Percentiles rank a stretch among this genome's conserved stretches.
phyloP scores from a whole-genome alignment of 2,888 invertebrate species.

The Lamproptera curius region DNA sequence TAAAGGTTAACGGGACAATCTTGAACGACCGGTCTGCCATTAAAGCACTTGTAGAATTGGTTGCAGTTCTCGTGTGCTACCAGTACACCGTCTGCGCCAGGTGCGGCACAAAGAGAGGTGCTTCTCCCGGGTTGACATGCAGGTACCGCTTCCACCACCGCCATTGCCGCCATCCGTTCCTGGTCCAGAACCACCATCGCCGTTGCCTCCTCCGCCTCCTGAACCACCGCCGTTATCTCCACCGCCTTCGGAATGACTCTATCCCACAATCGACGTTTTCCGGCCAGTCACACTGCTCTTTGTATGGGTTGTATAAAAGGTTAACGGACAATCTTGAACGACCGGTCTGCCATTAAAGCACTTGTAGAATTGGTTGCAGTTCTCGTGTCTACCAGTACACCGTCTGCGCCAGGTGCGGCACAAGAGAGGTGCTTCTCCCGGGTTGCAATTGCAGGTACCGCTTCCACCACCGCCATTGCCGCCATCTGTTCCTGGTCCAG shows the following conservation, averaged over 20 bases:
- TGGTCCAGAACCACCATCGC: slow-evolving; percentile 3
- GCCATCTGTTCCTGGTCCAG: too few species aligned
- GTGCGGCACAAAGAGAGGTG: slow-evolving; percentile 30
- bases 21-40: slow-evolving; percentile 25
- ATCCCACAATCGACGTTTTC: slow-evolving; percentile 39
- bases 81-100: slow-evolving; percentile 32
- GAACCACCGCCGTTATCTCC: too few species aligned
- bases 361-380: slow-evolving; percentile 41
- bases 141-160: too few species aligned
- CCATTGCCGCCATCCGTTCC: neutral
- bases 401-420: slow-evolving; percentile 32
- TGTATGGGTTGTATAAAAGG: slow-evolving; percentile 37
- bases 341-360: slow-evolving; percentile 37
- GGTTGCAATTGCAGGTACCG: slow-evolving; percentile 24
- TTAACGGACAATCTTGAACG: slow-evolving; percentile 30
- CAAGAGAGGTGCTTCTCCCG: slow-evolving; percentile 29
- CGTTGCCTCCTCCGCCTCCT: slow-evolving; percentile 1
- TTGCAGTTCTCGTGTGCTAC: slow-evolving; percentile 40
- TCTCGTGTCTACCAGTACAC: slow-evolving; percentile 38
- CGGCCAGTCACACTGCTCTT: slow-evolving; percentile 40
- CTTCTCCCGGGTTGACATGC: slow-evolving; percentile 31
- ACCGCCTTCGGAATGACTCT: slow-evolving; percentile 21
- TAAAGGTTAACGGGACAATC: slow-evolving; percentile 30
- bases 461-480: neutral
- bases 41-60: slow-evolving; percentile 33